Evolutionary conservation across 2,113 vertebrate genomes (phyloP), one percentile per base, ranked within the genome.

Genomic region (Nothobranchius kuhntae): DNA sequence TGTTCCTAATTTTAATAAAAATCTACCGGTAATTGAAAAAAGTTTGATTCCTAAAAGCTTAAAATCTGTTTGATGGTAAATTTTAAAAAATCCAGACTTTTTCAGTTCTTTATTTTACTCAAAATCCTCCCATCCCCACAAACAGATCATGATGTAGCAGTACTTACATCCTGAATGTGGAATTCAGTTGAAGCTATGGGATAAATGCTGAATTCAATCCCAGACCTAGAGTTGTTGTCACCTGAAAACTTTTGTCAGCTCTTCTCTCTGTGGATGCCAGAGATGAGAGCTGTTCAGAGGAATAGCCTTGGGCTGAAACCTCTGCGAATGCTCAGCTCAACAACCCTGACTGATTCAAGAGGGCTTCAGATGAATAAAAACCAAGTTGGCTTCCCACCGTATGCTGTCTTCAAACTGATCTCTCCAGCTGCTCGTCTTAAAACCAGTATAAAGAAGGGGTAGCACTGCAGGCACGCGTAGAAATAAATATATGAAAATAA

Each of bases 291-390:
- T 68, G 67, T 82, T 89, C 71, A 85, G 75, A 88, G 56, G 54
- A 86, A 88, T 74, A 80, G 87, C 91, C 87, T 81, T 55, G 21
- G 89, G 90, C 85, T 3, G 46, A 63, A 77, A 71, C 63, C 75
- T 85, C 83, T 70, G 72, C 47, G 26, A 85, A 78, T 50, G 63
- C 85, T 71, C 75, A 44, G 26, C 79, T 77, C 78, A 68, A 75
- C 73, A 84, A 80, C 56, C 83, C 65, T 15, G 54, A 56, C 79
- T 83, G 76, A 77, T 88, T 90, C 68, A 80, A 78, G 80, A 71
- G 61, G 70, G 72, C 68, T 89, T 89, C 80, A 87, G 89, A 85
- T 78, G 58, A 89, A 89, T 79, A 75, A 77, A 65, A 84, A 85
- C 71, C 78, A 58, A 79, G 61, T 76, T 68, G 73, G 77, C 79